phyloP scores from a whole-genome alignment of 2,888 invertebrate genomes.

The Hydrotaea diabolus region DNA sequence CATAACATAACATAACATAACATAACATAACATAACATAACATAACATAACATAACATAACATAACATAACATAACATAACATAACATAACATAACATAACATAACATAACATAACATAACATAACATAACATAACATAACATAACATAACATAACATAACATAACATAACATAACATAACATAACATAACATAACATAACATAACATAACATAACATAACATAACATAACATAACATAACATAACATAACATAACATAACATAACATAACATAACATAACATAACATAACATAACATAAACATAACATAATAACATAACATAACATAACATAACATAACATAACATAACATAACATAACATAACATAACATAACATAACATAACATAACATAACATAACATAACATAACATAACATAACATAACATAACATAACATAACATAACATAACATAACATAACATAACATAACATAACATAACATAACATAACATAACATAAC shows the following conservation, averaged over 20 bases:
- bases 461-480: conserved; percentile 32
- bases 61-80: conserved; percentile 24
- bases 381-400: conserved; percentile 40
- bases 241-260: conserved; percentile 40
- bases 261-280: conserved; percentile 36
- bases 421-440: conserved; percentile 26
- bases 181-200: conserved; percentile 34
- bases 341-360: conserved; percentile 39
- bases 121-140: conserved; percentile 30
- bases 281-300: conserved; percentile 33
- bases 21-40: conserved; percentile 45
- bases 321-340: conserved; percentile 40
- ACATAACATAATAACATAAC: conserved; percentile 31
- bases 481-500: conserved; percentile 35
- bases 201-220: conserved; percentile 38
- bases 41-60: conserved; percentile 36
- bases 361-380: conserved; percentile 41
- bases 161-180: conserved; percentile 41
- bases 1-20: conserved; percentile 42
- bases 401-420: conserved; percentile 33
- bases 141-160: conserved; percentile 35
- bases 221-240: conserved; percentile 36
- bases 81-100: conserved; percentile 30
- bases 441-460: conserved; percentile 32
- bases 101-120: conserved; percentile 30